Percentiles rank a stretch among this genome's conserved stretches.
phyloP scores from a whole-genome alignment of 2,113 vertebrate genomes.

The Phrynocephalus versicolor region DNA sequence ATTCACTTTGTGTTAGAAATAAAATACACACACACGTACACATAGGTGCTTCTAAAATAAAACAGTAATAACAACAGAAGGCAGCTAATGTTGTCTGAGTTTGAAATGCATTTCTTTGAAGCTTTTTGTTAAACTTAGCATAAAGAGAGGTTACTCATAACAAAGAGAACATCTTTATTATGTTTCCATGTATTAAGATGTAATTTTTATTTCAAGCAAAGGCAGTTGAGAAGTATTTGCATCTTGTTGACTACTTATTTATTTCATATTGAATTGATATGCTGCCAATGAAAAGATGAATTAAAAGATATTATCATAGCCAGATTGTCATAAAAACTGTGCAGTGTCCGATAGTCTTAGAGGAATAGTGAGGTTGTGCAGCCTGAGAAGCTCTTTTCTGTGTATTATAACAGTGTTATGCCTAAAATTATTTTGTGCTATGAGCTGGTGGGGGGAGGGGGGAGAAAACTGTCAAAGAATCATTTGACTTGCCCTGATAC shows the following conservation, averaged over 20 bases:
- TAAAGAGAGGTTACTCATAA: slow-evolving; percentile 41
- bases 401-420: not conserved
- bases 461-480: not conserved
- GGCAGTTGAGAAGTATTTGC: not conserved
- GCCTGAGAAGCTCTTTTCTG: not conserved
- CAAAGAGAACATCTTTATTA: slow-evolving; percentile 12
- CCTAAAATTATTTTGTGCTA: not conserved
- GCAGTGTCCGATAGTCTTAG: not conserved
- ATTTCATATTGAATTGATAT: not conserved
- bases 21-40: not conserved
- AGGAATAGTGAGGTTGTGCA: not conserved
- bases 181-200: not conserved
- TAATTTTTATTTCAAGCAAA: slow-evolving; percentile 23
- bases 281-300: not conserved
- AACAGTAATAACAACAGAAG: not conserved
- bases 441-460: not conserved
- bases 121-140: slow-evolving; percentile 18
- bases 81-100: slow-evolving; percentile 16
- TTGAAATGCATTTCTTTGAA: slow-evolving; percentile 11
- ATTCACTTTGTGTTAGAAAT: slow-evolving; percentile 28
- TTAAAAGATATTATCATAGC: not conserved
- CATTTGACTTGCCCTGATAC: not conserved
- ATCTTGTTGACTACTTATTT: not conserved
- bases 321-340: not conserved
- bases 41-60: not conserved